phyloP scores from a whole-genome alignment of 1,140 invertebrate genomes.

The Drosophila ercepeae region DNA sequence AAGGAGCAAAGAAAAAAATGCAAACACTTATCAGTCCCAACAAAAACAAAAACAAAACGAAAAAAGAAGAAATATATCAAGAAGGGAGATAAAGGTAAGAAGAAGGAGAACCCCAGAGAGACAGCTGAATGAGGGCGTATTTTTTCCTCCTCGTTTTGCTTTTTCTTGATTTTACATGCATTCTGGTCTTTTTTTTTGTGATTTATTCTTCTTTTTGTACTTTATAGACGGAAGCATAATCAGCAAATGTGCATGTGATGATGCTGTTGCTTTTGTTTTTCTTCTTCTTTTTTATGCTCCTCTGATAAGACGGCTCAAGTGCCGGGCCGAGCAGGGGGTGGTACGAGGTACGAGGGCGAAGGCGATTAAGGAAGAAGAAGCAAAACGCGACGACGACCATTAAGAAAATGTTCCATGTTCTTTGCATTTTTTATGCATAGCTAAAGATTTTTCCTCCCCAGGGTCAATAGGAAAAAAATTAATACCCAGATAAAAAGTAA shows the following conservation, averaged over 20 bases:
- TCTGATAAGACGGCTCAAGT: slow-evolving; percentile 17
- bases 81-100: slow-evolving; percentile 19
- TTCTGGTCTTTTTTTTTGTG: slow-evolving; percentile 1
- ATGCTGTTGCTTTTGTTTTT: slow-evolving; percentile 21
- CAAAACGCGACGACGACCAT: not conserved
- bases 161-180: not conserved
- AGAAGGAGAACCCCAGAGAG: slow-evolving; percentile 1
- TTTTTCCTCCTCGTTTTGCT: slow-evolving; percentile 1
- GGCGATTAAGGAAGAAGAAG: not conserved
- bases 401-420: not conserved
- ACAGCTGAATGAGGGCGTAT: slow-evolving; percentile 36
- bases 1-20: slow-evolving; percentile 32
- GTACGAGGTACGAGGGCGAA: too few relatives aligned
- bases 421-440: not conserved
- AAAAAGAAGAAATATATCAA: slow-evolving; percentile 3
- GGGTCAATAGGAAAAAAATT: not conserved
- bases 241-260: slow-evolving; percentile 38
- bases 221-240: slow-evolving; percentile 35
- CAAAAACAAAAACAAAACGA: not conserved
- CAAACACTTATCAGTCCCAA: slow-evolving; percentile 62
- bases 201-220: slow-evolving; percentile 5
- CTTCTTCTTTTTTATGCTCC: slow-evolving; percentile 10
- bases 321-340: not conserved
- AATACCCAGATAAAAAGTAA: not conserved
- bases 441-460: not conserved